Percentiles rank a stretch among this genome's conserved stretches.
Evolutionary conservation across 1,140 invertebrate genomes (phyloP).

Genomic region (Oedothorax gibbosus): DNA sequence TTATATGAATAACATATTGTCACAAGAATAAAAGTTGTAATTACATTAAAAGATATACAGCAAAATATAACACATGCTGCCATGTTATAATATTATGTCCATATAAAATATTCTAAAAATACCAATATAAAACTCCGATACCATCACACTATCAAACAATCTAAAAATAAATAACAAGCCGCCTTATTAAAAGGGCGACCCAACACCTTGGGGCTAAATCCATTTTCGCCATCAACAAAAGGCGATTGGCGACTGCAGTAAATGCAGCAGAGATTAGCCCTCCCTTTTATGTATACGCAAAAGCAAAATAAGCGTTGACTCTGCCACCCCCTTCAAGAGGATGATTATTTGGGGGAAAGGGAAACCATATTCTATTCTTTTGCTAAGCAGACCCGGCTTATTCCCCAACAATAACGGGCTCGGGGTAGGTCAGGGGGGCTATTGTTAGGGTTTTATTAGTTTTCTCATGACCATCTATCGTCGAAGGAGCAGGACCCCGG

Average conservation of each 20-base stretch:
- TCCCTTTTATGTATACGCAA: constrained; percentile 3
- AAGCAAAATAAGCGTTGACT: constrained; percentile 55
- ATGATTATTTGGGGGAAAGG: constrained; percentile 32
- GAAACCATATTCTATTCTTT: constrained; percentile 43
- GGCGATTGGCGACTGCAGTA: constrained; percentile 14
- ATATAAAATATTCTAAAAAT: no score
- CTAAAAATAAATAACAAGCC: no score
- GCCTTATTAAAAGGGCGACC: neutral
- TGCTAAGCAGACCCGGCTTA: constrained; percentile 22
- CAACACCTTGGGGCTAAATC: constrained; percentile 8
- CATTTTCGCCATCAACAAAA: constrained; percentile 39
- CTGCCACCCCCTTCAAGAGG: constrained; percentile 36
- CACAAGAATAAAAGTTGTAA: no score
- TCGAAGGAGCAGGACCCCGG: constrained; percentile 7
- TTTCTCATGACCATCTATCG: constrained; percentile 46
- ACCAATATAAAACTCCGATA: no score
- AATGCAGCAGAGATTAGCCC: no score
- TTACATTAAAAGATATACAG: no score
- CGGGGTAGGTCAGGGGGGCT: constrained; percentile 33
- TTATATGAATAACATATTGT: no score
- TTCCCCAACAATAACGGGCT: constrained; percentile 47
- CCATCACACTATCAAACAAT: no score
- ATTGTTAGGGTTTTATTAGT: constrained; percentile 56
- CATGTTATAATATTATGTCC: no score
- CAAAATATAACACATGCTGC: no score